Base-by-base conservation (phyloP, 2,797 vertebrate species). In the Pangasius krempfi region DNA sequence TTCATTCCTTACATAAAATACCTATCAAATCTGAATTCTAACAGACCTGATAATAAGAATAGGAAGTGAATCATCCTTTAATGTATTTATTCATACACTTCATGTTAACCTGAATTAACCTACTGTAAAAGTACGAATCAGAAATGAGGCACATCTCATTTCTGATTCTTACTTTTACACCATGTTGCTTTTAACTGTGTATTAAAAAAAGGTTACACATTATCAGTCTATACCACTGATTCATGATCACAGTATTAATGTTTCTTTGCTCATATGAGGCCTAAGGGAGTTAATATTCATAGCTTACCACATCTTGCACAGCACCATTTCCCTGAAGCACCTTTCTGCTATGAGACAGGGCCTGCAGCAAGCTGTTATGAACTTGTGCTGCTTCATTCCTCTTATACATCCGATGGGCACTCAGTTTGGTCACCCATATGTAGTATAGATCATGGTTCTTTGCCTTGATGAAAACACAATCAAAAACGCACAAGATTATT, bases 351-450 rank as follows among this genome's bases (percentile, higher is more conserved):
- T 84, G 90, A 13, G 91, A 90, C 79, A 94, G 22, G 0, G 90
- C 86, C 70, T 93, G 94, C 47, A 94, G 83, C 89, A 95, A 90
- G 87, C 93, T 93, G 60, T 93, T 91, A 68, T 95, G 94, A 33
- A 89, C 64, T 0, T 94, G 91, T 30, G 94, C 91, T 0, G 92
- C 90, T 88, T 98, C 97, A 0, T 93, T 95, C 92, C 92, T 95
- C 93, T 96, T 97, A 33, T 94, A 97, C 75, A 94, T 89, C 79
- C 98, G 97, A 70, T 99, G 98, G n/a, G 95, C 93, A 92, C 97
- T 97, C 0, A 99, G 95, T 93, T 97, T 98, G 79, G 97, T 96
- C 25, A 98, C 96, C 98, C 98, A 99, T 88, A 97, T 97, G 93
- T 97, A 95, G 89, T 98, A 99, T 66, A 97, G 93, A 37, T 98